A percentile compares a stretch with the other conserved stretches of the same genome.
Evolutionary conservation across 2,888 invertebrate species (phyloP).

Genomic region (Meiosimyza decipiens): DNA sequence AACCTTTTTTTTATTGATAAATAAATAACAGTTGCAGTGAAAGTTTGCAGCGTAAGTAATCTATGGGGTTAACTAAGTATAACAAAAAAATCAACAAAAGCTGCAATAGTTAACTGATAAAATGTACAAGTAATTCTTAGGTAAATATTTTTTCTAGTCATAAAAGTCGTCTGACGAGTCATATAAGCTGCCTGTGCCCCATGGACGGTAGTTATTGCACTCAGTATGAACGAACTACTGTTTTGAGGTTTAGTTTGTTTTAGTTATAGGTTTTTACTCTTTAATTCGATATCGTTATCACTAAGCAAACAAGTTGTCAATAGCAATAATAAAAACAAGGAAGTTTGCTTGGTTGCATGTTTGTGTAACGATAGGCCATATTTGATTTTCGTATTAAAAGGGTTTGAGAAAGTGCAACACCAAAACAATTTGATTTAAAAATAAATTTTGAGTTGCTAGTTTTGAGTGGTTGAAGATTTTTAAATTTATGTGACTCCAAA

Average conservation of each 20-base stretch:
- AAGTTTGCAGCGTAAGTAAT: background rate
- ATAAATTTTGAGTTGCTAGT: no score
- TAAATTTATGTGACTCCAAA: no score
- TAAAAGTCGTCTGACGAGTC: background rate
- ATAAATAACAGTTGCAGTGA: background rate
- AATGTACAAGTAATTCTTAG: background rate
- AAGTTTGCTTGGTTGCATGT: no score
- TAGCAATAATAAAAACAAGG: no score
- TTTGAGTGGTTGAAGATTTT: no score
- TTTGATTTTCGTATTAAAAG: no score
- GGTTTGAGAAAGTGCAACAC: no score
- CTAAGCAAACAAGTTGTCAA: no score
- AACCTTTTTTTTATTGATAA: background rate
- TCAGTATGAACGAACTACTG: background rate
- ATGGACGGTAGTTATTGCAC: background rate
- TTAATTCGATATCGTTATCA: no score
- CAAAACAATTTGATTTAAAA: no score
- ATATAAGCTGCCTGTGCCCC: background rate
- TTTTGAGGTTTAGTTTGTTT: no score
- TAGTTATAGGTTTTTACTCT: background rate
- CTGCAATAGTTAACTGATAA: slow-evolving; percentile 1
- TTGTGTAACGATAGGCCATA: no score
- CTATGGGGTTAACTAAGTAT: background rate
- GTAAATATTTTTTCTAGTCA: background rate
- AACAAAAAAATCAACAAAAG: slow-evolving; percentile 2